Base-by-base conservation (phyloP, 2,888 invertebrate genomes). In the Campoletis raptor region DNA sequence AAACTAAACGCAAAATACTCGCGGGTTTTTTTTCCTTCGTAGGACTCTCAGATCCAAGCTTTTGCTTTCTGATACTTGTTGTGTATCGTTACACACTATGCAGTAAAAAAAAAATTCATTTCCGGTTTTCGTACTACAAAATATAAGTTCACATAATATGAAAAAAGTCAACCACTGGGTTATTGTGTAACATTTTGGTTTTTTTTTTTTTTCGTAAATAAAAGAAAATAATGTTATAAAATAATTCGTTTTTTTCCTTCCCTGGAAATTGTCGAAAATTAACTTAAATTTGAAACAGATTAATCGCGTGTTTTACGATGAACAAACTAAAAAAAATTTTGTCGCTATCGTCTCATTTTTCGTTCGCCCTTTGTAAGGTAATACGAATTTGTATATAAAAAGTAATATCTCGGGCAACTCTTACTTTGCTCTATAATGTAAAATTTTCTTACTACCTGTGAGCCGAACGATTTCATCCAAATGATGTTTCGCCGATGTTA, bases 381-480 rank as follows among this genome's bases (percentile, higher is more conserved):
- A 21, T 74, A n/a, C 21, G 61, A 61, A 74, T 5, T 9, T 61
- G 2, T 6, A 61, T 21, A 42, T 21, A 30, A 15, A 45, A 36
- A 61, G 18, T 57, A 7, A 74, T 73, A 48, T 67, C 24, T 42
- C 72, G 73, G 2, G 66, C 18, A 15, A n/a, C 30, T 52, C 36
- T 40, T 45, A 61, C 15, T 37, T 67, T 4, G 42, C n/a, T 72
- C 24, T 74, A 77, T 54, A 85, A 36, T 69, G 66, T 61, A 87
- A 82, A 85, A 87, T 37, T 12, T 80, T 52, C 64, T 48, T 74
- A 72, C 91, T 92, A 93, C 92, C 92, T 93, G 93, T 89, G 37
- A 85, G 79, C 64, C 87, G 82, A 61, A 91, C 88, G 40, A 93
- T 89, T 45, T 91, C 88, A 52, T 64, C 80, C 42, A 93, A 64